A percentile compares a stretch with the other conserved stretches of the same genome.
These are phyloP conservation scores for Arge pagana DNA, from an alignment of 2,888 invertebrate genomes.

Conservation along the genomic window DNA sequence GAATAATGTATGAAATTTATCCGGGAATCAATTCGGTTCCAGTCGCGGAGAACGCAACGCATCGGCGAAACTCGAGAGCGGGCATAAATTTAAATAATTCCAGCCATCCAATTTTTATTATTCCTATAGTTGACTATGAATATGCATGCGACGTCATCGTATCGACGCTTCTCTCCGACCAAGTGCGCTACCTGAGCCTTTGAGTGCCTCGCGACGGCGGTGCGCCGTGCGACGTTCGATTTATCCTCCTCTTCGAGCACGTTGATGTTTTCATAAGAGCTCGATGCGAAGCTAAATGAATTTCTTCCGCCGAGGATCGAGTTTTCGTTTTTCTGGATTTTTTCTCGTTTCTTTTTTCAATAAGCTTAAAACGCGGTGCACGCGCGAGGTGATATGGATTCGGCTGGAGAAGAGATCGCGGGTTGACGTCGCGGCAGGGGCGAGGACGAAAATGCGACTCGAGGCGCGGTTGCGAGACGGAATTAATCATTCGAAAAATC, in stretches of 20 bases:
- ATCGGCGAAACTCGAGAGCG: constrained; percentile 48
- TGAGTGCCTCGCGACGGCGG: constrained; percentile 3
- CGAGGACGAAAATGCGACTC: background rate
- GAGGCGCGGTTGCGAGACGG: background rate
- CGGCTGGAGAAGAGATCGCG: background rate
- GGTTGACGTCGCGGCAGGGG: background rate
- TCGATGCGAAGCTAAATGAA: too few species aligned
- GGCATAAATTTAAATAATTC: constrained; percentile 57
- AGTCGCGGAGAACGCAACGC: constrained; percentile 48
- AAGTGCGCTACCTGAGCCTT: constrained; percentile 2
- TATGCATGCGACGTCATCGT: constrained; percentile 44
- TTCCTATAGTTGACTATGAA: constrained; percentile 44
- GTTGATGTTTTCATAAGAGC: too few species aligned
- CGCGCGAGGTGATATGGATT: too few species aligned
- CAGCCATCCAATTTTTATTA: constrained; percentile 50
- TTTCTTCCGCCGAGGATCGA: too few species aligned
- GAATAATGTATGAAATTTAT: constrained; percentile 57
- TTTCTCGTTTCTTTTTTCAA: too few species aligned
- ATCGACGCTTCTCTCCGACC: constrained; percentile 16
- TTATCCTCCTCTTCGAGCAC: too few species aligned
- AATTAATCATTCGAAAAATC: constrained; percentile 35
- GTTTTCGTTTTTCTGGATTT: too few species aligned
- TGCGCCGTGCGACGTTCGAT: too few species aligned
- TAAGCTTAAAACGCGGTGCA: too few species aligned
- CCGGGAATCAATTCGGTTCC: constrained; percentile 51